Evolutionary conservation across 2,113 vertebrate genomes (phyloP), one percentile per base, ranked within the genome.

Genomic region (Syngnathus floridae): DNA sequence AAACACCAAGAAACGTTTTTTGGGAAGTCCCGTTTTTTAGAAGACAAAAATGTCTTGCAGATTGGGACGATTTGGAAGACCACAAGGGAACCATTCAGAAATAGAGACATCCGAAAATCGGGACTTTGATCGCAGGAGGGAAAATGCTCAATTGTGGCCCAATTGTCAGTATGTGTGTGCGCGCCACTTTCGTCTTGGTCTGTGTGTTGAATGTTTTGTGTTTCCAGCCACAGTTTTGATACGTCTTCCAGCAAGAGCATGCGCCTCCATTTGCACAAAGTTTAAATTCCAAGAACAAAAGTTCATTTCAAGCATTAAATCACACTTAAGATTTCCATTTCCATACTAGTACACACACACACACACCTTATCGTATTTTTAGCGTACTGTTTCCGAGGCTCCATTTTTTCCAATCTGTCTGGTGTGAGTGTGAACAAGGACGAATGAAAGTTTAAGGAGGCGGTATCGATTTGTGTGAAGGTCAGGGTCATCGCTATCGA

Each of bases 371-470:
- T 60, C 37, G n/a, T 60, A 40, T 10, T 61, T 2, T 40, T 40
- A 19, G 31, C 19, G 19, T 31, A 61, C 58, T 43, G 0, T 66
- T 78, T 67, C 57, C 41, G 38, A 1, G 62, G 35, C 71, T 71
- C 79, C 72, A 89, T 81, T 82, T 73, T 66, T 71, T 21, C 72
- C 82, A 68, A 83, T 74, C 61, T 48, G 67, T 60, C 77, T 59
- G 72, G 80, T 82, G 70, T 45, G 9, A n/a, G 41, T 77, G 72
- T 75, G 84, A 89, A 85, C 76, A 67, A 83, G 83, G 82, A 85
- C 87, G 87, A 89, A 87, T 86, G 77, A 84, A 89, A 85, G 86
- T 85, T 89, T 86, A 87, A 85, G 86, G 74, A 87, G 86, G 73
- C 67, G 73, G 74, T 84, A 89, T 89, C 85, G 87, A 89, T 89